A percentile compares a stretch with the other conserved stretches of the same genome.
phyloP scores from a whole-genome alignment of 1,140 invertebrate species.

The Drosophila burlai region DNA sequence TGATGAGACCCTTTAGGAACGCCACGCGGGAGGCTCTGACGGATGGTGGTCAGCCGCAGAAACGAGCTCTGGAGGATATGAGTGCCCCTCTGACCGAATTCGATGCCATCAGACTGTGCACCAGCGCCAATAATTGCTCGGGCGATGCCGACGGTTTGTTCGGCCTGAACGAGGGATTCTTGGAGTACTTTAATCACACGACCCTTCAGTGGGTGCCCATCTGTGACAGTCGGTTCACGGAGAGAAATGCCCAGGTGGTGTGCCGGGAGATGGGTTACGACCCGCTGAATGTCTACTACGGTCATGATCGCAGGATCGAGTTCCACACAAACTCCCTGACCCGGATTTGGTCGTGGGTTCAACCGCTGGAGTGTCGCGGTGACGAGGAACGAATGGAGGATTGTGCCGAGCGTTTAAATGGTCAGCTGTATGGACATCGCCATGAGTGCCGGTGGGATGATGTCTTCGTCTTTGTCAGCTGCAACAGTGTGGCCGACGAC shows the following conservation, averaged over 20 bases:
- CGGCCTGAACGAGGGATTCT: slow-evolving; percentile 90
- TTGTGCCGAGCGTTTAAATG: slow-evolving; percentile 95
- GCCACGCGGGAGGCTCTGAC: slow-evolving; percentile 51
- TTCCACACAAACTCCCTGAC: slow-evolving; percentile 93
- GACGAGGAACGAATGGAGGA: slow-evolving; percentile 93
- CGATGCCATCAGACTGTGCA: slow-evolving; percentile 90
- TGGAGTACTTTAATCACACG: slow-evolving; percentile 98
- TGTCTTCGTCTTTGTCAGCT: slow-evolving; percentile 97
- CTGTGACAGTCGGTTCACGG: slow-evolving; percentile 97
- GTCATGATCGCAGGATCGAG: slow-evolving; percentile 92
- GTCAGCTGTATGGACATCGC: slow-evolving; percentile 93
- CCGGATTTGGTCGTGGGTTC: slow-evolving; percentile 97
- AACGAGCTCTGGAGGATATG: slow-evolving; percentile 83
- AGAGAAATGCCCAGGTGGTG: slow-evolving; percentile 97
- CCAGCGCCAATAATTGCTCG: slow-evolving; percentile 89
- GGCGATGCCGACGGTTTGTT: slow-evolving; percentile 85
- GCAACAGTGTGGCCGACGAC: slow-evolving; percentile 89
- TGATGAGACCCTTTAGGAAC: slow-evolving; percentile 90
- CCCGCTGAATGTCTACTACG: slow-evolving; percentile 94
- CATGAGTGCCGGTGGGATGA: slow-evolving; percentile 95
- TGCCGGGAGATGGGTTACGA: slow-evolving; percentile 97
- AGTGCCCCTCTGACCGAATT: slow-evolving; percentile 79
- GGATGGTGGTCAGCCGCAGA: slow-evolving; percentile 82
- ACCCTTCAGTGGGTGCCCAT: slow-evolving; percentile 98
- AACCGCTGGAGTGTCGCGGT: slow-evolving; percentile 94